Conservation (phyloP, 2,888 invertebrate species). For the Oscheius sp. region DNA sequence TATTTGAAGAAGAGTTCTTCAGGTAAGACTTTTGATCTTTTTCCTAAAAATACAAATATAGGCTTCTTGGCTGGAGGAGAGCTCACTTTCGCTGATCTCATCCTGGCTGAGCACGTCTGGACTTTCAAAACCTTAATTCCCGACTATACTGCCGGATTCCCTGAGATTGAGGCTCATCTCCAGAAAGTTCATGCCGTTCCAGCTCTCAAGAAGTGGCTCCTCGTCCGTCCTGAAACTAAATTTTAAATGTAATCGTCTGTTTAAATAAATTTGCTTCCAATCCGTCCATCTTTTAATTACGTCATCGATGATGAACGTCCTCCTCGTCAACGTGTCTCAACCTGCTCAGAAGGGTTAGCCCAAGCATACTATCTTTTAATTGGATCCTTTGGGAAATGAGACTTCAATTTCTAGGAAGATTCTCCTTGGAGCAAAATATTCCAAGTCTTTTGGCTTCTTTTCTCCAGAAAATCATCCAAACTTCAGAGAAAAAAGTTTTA, state of each 20-base stretch:
- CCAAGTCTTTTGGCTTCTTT: no score
- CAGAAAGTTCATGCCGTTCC: slow-evolving; percentile 26
- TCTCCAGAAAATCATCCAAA: no score
- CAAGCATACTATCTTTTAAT: no score
- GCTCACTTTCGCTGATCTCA: slow-evolving; percentile 31
- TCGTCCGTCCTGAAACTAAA: slow-evolving; percentile 16
- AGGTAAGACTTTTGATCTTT: slow-evolving; percentile 20
- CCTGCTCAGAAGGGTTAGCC: no score
- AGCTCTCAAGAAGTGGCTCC: slow-evolving; percentile 28
- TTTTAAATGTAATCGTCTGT: slow-evolving; percentile 17
- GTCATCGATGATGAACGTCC: no score
- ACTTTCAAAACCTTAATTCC: slow-evolving; percentile 17
- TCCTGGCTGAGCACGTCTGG: slow-evolving; percentile 31
- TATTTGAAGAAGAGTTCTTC: slow-evolving; percentile 38
- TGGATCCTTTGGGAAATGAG: no score
- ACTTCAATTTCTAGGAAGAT: no score
- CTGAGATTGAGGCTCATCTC: slow-evolving; percentile 30
- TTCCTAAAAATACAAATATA: background rate
- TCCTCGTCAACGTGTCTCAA: no score
- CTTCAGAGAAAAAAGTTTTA: no score
- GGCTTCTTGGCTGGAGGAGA: slow-evolving; percentile 24
- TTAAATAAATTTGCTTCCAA: no score
- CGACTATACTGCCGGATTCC: slow-evolving; percentile 16
- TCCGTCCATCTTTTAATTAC: no score
- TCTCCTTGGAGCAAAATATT: no score